Percentiles rank a stretch among this genome's conserved stretches.
These are phyloP conservation scores for Zosterops lateralis DNA, from an alignment of 2,113 vertebrate species.

Conservation along the genomic window DNA sequence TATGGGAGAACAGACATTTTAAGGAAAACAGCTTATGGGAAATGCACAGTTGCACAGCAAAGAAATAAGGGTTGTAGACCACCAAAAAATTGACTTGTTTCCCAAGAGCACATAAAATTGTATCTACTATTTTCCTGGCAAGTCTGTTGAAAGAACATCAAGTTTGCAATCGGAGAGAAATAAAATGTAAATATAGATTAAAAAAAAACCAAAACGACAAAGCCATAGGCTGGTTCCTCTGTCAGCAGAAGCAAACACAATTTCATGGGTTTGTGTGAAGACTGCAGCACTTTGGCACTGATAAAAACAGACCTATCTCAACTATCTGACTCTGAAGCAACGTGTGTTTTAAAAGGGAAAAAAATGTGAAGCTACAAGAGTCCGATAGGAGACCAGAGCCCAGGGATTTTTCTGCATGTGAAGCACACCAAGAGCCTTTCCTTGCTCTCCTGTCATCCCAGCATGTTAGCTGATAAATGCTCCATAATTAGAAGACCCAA, in stretches of 20 bases:
- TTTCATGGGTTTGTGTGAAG: background rate
- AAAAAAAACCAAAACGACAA: background rate
- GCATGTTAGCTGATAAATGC: slow-evolving; percentile 34
- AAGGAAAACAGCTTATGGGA: background rate
- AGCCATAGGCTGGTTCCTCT: background rate
- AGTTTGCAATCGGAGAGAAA: background rate
- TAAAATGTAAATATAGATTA: rapidly evolving
- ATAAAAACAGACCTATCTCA: background rate
- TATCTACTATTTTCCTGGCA: background rate
- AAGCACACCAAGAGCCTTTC: slow-evolving; percentile 4
- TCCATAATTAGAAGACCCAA: slow-evolving; percentile 60
- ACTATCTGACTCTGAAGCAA: background rate
- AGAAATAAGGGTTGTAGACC: background rate
- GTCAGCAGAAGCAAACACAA: background rate
- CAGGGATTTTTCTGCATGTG: background rate
- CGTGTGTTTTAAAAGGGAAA: background rate
- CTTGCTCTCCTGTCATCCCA: slow-evolving; percentile 2
- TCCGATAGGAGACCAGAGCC: background rate
- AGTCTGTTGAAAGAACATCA: background rate
- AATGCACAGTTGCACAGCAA: background rate
- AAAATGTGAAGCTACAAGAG: background rate
- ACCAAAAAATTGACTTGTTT: background rate
- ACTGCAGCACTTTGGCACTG: background rate
- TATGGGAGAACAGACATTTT: background rate
- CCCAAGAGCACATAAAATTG: background rate